phyloP scores from a whole-genome alignment of 2,797 vertebrate genomes.

The Rhinatrema bivittatum region DNA sequence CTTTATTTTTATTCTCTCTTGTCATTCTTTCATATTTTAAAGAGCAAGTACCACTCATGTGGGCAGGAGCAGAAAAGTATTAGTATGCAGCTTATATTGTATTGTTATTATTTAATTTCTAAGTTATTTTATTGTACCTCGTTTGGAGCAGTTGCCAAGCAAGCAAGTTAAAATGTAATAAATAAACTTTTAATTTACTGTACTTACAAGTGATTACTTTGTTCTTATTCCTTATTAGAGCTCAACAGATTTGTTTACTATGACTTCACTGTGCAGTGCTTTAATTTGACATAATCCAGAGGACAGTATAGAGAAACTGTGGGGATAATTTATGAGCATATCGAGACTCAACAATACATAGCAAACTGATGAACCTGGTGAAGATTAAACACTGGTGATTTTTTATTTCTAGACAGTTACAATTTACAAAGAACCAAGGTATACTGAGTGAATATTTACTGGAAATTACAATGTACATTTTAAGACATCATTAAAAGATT shows the following conservation, averaged over 20 bases:
- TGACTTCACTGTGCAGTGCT: slow-evolving; percentile 10
- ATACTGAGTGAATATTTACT: slow-evolving; percentile 25
- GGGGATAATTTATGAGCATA: slow-evolving; percentile 26
- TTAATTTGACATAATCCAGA: slow-evolving; percentile 17
- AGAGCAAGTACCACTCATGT: no score
- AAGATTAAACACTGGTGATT: slow-evolving; percentile 36
- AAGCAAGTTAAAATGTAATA: no score
- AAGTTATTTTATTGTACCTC: no score
- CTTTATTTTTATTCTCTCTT: no score
- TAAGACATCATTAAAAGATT: slow-evolving; percentile 34
- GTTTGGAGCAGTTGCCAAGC: no score
- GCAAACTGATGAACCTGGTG: slow-evolving; percentile 21
- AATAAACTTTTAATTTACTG: no score
- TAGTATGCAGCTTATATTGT: no score
- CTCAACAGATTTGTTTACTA: slow-evolving; percentile 8
- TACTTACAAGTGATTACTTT: no score
- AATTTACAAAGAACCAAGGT: slow-evolving; percentile 48
- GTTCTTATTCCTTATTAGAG: no score
- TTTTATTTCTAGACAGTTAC: slow-evolving; percentile 44
- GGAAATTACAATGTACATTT: slow-evolving; percentile 22
- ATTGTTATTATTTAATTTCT: no score
- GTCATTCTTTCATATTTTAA: no score
- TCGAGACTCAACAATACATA: slow-evolving; percentile 26
- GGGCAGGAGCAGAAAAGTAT: no score
- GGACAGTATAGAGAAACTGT: slow-evolving; percentile 21